Evolutionary conservation across 2,113 vertebrate species (phyloP), one percentile per base, ranked within the genome.

Genomic region (Machaerirhynchus nigripectus): DNA sequence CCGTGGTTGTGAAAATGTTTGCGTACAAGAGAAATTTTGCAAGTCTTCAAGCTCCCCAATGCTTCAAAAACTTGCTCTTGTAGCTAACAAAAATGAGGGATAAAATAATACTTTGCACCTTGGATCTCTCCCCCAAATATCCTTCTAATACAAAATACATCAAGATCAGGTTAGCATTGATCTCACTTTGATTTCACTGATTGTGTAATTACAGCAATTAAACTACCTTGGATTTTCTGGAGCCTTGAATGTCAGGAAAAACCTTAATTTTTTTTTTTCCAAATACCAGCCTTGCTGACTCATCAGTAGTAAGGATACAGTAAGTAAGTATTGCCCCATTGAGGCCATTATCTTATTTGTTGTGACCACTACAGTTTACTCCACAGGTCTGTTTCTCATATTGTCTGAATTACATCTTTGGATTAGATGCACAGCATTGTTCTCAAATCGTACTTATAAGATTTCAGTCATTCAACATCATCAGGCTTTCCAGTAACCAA

Each of bases 221-320:
- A 40, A 76, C 1, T 2, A 33, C 11, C 50, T 52, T 57, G n/a
- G 30, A 40, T 82, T 52, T 85, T 83, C 27, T 71, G 18, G 8
- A 87, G 10, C 14, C 27, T 44, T 60, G 22, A 77, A 49, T 15
- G 2, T 31, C 40, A 94, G 40, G 22, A 73, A 83, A 79, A 82
- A 9, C 5, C 2, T 64, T 59, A 15, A 2, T 6, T 42, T 46
- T 37, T 42, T 46, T 37, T 40, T 53, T 23, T 7, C 6, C 2
- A 71, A 61, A 71, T 31, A 46, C 1, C 42, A 79, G 1, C 26
- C 20, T 53, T 79, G 7, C 6, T 59, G 15, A 33, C 14, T 50
- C 13, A 39, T 50, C 26, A 52, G 9, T 8, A 59, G 5, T 20
- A n/a, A 75, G 28, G 24, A n/a, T 8, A 42, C 0, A 3, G 3